These are phyloP conservation scores for Ranitomeya variabilis DNA, from an alignment of 2,113 vertebrate species.

Conservation along the genomic window DNA sequence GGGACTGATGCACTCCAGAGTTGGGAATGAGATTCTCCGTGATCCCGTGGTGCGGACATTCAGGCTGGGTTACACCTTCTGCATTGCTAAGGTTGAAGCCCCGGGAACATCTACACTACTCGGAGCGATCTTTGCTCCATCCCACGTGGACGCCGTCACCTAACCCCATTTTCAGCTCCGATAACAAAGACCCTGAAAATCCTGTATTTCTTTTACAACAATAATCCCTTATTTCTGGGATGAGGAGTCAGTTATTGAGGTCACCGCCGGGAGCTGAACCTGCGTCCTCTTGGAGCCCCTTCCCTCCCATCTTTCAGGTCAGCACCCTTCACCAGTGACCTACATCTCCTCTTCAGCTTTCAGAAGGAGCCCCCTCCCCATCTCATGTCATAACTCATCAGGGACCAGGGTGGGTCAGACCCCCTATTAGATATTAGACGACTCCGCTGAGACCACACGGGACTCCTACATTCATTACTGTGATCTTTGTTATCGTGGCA, in stretches of 20 bases:
- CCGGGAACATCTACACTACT: too few species aligned
- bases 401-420: neutral
- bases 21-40: too few species aligned
- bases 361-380: neutral
- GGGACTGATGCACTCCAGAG: too few species aligned
- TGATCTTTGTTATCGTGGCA: neutral
- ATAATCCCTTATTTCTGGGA: neutral
- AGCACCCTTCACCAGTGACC: constrained; percentile 13
- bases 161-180: neutral
- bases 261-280: neutral
- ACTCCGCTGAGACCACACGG: neutral
- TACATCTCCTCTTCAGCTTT: neutral
- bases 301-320: neutral
- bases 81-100: too few species aligned
- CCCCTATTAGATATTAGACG: neutral
- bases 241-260: neutral
- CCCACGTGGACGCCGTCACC: too few species aligned
- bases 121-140: too few species aligned
- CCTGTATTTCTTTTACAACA: neutral
- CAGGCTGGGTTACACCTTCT: too few species aligned
- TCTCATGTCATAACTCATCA: neutral
- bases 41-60: too few species aligned
- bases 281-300: neutral
- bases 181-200: neutral
- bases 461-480: neutral